Conservation (phyloP, 1,140 invertebrate species). For the Agrilus planipennis region DNA sequence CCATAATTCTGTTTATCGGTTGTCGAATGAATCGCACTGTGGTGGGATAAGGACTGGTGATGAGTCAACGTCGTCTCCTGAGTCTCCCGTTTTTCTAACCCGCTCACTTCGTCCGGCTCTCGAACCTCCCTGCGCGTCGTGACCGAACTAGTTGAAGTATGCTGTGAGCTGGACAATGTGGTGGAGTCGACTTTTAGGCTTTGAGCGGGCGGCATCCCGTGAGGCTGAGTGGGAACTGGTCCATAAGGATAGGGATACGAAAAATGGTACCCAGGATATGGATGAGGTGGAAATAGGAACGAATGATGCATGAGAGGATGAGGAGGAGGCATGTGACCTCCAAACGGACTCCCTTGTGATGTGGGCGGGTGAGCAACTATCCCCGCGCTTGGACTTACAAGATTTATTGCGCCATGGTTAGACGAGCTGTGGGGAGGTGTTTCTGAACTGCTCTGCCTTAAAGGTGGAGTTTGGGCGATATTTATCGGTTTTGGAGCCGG, state of each 20-base stretch:
- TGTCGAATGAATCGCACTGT: constrained; percentile 49
- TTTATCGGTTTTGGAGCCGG: constrained; percentile 25
- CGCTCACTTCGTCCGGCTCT: constrained; percentile 29
- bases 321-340: constrained; percentile 48
- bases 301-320: constrained; percentile 55
- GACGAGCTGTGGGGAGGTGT: constrained; percentile 31
- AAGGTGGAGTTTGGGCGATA: constrained; percentile 32
- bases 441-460: constrained; percentile 32
- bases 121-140: constrained; percentile 45
- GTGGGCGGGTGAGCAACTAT: constrained; percentile 40
- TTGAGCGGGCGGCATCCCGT: constrained; percentile 55
- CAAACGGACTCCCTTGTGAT: constrained; percentile 42
- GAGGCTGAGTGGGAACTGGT: constrained; percentile 50
- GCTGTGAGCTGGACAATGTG: constrained; percentile 55
- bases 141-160: constrained; percentile 46
- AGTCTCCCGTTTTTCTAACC: constrained; percentile 41
- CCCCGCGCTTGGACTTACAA: constrained; percentile 48
- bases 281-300: constrained; percentile 54
- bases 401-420: constrained; percentile 43
- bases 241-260: constrained; percentile 53
- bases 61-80: constrained; percentile 49
- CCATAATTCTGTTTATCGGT: constrained; percentile 45
- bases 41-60: constrained; percentile 48
- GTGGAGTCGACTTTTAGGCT: constrained; percentile 25
- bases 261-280: constrained; percentile 47